Percentiles rank a stretch among this genome's conserved stretches.
These are phyloP conservation scores for Mesoclemmys tuberculata DNA, from an alignment of 2,113 vertebrate species.

Conservation along the genomic window DNA sequence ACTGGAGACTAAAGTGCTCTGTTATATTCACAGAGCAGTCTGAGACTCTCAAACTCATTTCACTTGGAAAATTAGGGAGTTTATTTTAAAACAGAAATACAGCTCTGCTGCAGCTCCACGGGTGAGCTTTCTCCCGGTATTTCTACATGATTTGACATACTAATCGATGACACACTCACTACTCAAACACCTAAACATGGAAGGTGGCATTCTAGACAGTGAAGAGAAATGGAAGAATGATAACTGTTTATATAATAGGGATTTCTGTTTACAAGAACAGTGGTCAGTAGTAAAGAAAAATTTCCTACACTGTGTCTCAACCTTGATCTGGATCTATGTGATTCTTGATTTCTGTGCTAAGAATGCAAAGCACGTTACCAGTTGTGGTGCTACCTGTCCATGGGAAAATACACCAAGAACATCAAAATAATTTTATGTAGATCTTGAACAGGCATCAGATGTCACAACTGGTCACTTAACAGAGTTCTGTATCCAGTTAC, in stretches of 20 bases:
- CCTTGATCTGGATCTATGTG: neutral
- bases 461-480: neutral
- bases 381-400: rapidly evolving
- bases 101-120: neutral
- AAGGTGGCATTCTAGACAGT: neutral
- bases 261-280: neutral
- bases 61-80: neutral
- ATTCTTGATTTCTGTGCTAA: neutral
- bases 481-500: neutral
- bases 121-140: neutral
- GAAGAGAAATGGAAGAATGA: neutral
- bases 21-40: neutral
- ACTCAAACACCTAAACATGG: neutral
- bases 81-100: neutral
- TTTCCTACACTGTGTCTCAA: neutral
- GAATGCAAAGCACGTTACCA: rapidly evolving
- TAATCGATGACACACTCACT: neutral
- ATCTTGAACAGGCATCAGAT: neutral
- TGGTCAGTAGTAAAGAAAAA: neutral
- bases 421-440: rapidly evolving
- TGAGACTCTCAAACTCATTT: neutral
- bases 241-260: neutral
- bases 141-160: rapidly evolving
- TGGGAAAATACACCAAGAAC: neutral
- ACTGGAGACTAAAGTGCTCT: neutral